These are phyloP conservation scores for Temnothorax curvispinosus DNA, from an alignment of 1,140 invertebrate species.

Conservation along the genomic window DNA sequence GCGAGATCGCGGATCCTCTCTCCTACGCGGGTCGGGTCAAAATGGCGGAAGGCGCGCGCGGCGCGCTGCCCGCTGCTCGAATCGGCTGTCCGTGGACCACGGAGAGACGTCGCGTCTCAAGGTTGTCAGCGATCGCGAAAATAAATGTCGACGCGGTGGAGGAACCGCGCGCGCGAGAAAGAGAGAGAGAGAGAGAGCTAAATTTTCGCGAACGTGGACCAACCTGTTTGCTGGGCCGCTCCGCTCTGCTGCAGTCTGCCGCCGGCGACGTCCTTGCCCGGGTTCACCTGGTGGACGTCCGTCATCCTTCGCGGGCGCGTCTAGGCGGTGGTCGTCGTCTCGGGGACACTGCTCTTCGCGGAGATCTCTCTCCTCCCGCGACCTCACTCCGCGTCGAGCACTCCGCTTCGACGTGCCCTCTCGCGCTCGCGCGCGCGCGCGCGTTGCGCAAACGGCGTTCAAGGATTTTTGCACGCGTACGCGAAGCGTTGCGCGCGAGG, in stretches of 20 bases:
- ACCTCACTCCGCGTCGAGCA: conserved; percentile 7
- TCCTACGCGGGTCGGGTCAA: conserved; percentile 26
- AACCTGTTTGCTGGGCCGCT: conserved; percentile 78
- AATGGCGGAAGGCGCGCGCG: conserved; percentile 60
- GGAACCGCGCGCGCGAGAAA: background rate
- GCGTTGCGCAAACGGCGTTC: conserved; percentile 5
- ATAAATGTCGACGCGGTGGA: conserved; percentile 5
- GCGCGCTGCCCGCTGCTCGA: conserved; percentile 2
- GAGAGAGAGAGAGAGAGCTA: too few species aligned
- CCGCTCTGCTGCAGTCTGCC: conserved; percentile 82
- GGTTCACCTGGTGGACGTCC: conserved; percentile 85
- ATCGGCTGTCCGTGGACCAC: conserved; percentile 19
- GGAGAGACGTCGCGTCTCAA: background rate
- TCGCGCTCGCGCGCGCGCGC: conserved; percentile 65
- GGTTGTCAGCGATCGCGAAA: conserved; percentile 23
- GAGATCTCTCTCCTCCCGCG: background rate
- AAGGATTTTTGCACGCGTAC: background rate
- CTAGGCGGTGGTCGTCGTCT: conserved; percentile 29
- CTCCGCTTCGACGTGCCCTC: conserved; percentile 64
- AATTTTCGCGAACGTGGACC: conserved; percentile 36
- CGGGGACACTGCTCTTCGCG: background rate
- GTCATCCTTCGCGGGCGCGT: conserved; percentile 80
- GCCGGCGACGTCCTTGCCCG: conserved; percentile 73
- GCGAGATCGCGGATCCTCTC: background rate
- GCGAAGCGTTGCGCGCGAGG: background rate